Conservation (phyloP, 2,888 invertebrate genomes). For the Lepidocyrtoides sp. region DNA sequence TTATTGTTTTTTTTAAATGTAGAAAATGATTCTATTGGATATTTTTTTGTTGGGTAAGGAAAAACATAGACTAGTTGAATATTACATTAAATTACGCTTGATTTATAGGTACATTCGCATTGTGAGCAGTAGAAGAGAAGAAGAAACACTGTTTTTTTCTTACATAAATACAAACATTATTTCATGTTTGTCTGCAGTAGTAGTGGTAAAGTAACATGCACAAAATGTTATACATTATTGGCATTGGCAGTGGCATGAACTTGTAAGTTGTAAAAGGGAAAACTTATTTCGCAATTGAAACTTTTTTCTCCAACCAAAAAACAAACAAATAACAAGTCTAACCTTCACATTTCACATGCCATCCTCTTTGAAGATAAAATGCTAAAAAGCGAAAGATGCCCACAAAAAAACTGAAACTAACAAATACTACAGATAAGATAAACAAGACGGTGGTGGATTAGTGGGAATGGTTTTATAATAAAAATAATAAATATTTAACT, state of each 20-base stretch:
- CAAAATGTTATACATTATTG: neutral
- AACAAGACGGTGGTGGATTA: neutral
- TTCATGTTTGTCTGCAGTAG: neutral
- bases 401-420: neutral
- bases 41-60: neutral
- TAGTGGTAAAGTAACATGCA: neutral
- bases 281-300: constrained; percentile 27
- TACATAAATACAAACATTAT: no score
- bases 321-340: constrained; percentile 2
- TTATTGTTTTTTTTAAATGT: constrained; percentile 9
- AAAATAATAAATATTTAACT: neutral
- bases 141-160: neutral
- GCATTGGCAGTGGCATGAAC: neutral
- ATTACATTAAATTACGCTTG: constrained; percentile 16
- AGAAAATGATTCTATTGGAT: neutral
- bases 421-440: neutral
- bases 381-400: neutral
- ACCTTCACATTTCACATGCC: constrained; percentile 2
- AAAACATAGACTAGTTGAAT: neutral
- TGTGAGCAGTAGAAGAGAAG: neutral
- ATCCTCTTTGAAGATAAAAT: neutral
- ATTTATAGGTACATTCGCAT: neutral
- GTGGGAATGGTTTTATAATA: neutral
- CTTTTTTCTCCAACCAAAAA: neutral
- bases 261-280: neutral